Base-by-base conservation (phyloP, 2,888 invertebrate species). In the Dorcus parallelipipedus region DNA sequence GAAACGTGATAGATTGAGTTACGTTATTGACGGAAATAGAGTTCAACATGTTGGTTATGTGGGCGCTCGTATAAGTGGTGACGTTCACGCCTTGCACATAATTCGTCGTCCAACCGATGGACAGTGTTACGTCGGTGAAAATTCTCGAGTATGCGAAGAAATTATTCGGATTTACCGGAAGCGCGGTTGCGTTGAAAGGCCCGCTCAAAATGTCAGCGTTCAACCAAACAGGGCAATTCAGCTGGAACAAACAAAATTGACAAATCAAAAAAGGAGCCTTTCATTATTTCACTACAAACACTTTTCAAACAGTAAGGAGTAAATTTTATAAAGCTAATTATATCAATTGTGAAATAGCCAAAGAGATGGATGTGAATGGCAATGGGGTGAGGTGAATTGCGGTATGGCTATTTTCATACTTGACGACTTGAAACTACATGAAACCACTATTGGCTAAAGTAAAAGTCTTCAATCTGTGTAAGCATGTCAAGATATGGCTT, bases 141-240 rank as follows among this genome's bases (percentile, higher is more conserved):
- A 80, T 76, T 50, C 82, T 78, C 0, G 82, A 84, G 9, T 51
- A 80, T 0, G 74, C 70, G 26, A 95, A 77, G 77, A 95, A 95
- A 58, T 73, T 68, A 3, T 71, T 73, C 0, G 88, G 78, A 70
- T 90, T 83, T 0, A 94, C 87, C 0, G 90, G 89, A 45, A 70
- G 74, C 0, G 80, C 72, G 3, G 79, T 80, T 7, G 82, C 76
- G 56, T 87, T 82, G 0, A 88, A 83, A 0, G 94, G 94, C 0
- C 95, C 95, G 0, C 79, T 73, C 4, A 92, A 78, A 63, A 95
- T 91, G 75, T 95, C 95, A 0, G 95, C 94, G 75, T 95, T 95
- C 57, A 95, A 76, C 91, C 93, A 93, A 3, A 95, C 73, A 0
- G 93, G 93, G 69, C 86, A 87, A 0, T 77, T 80, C 66, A 86